Base-by-base conservation (phyloP, 2,113 vertebrate species). In the Toxotes chatareus region DNA sequence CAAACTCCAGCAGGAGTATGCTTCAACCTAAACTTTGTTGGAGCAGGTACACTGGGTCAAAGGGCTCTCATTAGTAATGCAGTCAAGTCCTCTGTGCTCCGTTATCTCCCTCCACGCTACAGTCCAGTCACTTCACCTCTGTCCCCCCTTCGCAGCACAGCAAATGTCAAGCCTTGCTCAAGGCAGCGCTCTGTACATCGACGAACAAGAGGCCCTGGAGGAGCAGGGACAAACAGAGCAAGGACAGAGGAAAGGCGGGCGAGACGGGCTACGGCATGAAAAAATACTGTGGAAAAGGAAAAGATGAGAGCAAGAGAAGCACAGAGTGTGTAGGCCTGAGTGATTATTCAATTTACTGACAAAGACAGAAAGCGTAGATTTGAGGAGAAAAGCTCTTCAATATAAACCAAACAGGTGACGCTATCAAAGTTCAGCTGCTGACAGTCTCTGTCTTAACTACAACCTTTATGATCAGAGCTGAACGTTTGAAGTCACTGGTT, bases 101-200 rank as follows among this genome's bases (percentile, higher is more conserved):
- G 49, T 53, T 88, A 76, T 79, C 79, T 8, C 6, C 13, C 51
- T 23, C 61, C 23, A n/a, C 17, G 31, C 56, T 40, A 31, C 53
- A 51, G 80, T 80, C 81, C 75, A 67, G 34, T 79, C 83, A 16
- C 79, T 47, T 79, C 73, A 78, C 83, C 84, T 82, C 70, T 10
- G 57, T 17, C 23, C 13, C 42, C 61, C 3, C 74, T 1, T 17
- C 16, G 4, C 79, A 34, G 42, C 9, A 4, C 82, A 16, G 51
- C 49, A 87, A 86, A 91, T 90, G 89, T 87, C 89, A 90, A 73
- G 79, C 60, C 51, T 38, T 0, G 56, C 84, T 88, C 4, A 0
- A 47, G 76, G 78, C 83, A 51, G 62, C 44, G 7, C 71, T 61
- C 70, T 5, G 4, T 17, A 80, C 59, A 42, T 40, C 23, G 4